phyloP scores from a whole-genome alignment of 2,888 invertebrate species.

The Euzetes globulus region DNA sequence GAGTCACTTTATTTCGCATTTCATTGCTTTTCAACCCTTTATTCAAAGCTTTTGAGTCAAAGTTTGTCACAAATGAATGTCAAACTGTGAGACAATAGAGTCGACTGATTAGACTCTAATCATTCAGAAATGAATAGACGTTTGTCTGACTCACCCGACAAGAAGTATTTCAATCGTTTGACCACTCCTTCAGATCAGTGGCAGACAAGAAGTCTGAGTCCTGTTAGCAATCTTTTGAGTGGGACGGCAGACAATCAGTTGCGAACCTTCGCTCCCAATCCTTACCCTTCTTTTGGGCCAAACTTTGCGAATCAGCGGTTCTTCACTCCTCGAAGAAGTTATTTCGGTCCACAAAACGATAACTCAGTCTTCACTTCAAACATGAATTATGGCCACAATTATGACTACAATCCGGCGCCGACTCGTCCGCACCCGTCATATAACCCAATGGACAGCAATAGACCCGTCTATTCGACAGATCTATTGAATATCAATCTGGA shows the following conservation, averaged over 20 bases:
- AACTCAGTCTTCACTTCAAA: not conserved
- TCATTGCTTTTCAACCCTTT: too few relatives aligned
- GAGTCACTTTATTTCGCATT: too few relatives aligned
- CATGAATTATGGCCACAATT: not conserved
- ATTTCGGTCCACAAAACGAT: not conserved
- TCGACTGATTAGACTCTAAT: too few relatives aligned
- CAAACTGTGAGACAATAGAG: too few relatives aligned
- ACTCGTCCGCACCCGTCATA: not conserved
- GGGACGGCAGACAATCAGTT: not conserved
- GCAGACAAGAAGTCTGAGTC: not conserved
- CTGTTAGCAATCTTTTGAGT: too few relatives aligned
- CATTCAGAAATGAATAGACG: not conserved
- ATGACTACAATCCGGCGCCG: not conserved
- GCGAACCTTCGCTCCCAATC: not conserved
- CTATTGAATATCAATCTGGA: not conserved
- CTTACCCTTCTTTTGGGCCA: not conserved
- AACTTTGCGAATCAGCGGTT: not conserved
- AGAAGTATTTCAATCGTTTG: not conserved
- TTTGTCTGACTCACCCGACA: not conserved
- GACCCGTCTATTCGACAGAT: constrained; percentile 18
- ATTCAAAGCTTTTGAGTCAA: too few relatives aligned
- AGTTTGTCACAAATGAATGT: too few relatives aligned
- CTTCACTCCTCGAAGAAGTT: not conserved
- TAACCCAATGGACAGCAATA: not conserved
- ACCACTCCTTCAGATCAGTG: not conserved